These are phyloP conservation scores for Cryptoblepharus egeriae DNA, from an alignment of 2,797 vertebrate genomes.

Conservation along the genomic window DNA sequence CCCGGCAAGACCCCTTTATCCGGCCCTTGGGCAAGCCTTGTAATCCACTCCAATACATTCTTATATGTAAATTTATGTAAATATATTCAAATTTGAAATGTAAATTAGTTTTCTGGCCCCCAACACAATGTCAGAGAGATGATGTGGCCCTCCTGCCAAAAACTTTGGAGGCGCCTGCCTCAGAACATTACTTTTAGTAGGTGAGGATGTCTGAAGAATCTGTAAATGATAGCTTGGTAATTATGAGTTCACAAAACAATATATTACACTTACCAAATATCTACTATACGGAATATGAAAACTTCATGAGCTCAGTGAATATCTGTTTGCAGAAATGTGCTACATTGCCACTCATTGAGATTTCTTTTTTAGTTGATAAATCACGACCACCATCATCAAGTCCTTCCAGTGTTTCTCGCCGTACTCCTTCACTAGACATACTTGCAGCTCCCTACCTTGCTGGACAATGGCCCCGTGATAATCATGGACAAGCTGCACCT, in stretches of 20 bases:
- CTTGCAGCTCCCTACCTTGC: conserved; percentile 89
- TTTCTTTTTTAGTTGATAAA: conserved; percentile 75
- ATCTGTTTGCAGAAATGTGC: not conserved
- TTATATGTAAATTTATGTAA: too few species aligned
- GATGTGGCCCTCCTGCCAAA: too few species aligned
- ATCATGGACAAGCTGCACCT: conserved; percentile 85
- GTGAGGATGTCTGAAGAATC: not conserved
- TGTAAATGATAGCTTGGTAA: not conserved
- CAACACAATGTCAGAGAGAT: too few species aligned
- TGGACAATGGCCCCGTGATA: conserved; percentile 96
- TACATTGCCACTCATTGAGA: conserved; percentile 27
- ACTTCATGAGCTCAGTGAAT: not conserved
- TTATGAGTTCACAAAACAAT: not conserved
- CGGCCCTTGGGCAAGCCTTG: too few species aligned
- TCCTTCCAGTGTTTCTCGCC: conserved; percentile 83
- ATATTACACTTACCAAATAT: not conserved
- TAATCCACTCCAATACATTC: too few species aligned
- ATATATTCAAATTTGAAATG: too few species aligned
- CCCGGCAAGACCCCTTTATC: too few species aligned
- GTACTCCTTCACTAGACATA: conserved; percentile 89
- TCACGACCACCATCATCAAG: conserved; percentile 75
- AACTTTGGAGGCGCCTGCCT: too few species aligned
- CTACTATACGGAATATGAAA: not conserved
- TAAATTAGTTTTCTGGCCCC: too few species aligned
- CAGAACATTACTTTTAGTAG: not conserved